phyloP scores from a whole-genome alignment of 2,797 vertebrate genomes.

The Tamandua tetradactyla region DNA sequence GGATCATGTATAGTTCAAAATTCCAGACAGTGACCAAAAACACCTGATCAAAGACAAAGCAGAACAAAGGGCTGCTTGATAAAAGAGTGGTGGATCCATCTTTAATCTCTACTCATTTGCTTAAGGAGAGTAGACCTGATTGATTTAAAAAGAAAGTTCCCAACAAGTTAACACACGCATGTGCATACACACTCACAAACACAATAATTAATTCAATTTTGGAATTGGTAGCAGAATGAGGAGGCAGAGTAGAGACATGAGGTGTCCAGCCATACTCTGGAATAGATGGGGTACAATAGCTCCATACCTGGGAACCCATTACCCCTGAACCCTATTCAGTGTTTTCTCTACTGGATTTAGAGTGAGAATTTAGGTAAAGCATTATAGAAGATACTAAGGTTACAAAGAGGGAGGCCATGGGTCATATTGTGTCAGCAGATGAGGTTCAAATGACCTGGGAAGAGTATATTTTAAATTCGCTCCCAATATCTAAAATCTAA shows the following conservation, averaged over 20 bases:
- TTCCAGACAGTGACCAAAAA: slow-evolving; percentile 95
- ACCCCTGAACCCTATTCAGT: not conserved
- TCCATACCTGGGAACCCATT: not conserved
- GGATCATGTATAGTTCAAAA: slow-evolving; percentile 97
- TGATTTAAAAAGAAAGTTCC: not conserved
- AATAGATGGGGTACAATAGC: not conserved
- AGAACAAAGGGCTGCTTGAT: not conserved
- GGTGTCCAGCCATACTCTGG: too few relatives aligned
- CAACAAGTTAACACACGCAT: not conserved
- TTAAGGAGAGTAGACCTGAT: not conserved
- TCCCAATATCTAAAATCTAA: not conserved
- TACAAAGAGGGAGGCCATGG: not conserved
- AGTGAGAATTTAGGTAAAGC: not conserved
- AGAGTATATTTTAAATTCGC: not conserved
- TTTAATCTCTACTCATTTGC: not conserved
- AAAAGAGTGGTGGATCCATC: not conserved
- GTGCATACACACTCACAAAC: not conserved
- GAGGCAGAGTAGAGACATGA: not conserved
- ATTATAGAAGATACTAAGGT: not conserved
- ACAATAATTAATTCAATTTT: not conserved
- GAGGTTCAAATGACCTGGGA: not conserved
- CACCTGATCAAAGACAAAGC: slow-evolving; percentile 86
- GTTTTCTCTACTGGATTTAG: not conserved
- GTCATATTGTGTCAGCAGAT: not conserved
- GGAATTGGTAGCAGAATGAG: not conserved